Percentiles rank a stretch among this genome's conserved stretches.
phyloP scores from a whole-genome alignment of 2,888 invertebrate species.

The Mystacides longicornis region DNA sequence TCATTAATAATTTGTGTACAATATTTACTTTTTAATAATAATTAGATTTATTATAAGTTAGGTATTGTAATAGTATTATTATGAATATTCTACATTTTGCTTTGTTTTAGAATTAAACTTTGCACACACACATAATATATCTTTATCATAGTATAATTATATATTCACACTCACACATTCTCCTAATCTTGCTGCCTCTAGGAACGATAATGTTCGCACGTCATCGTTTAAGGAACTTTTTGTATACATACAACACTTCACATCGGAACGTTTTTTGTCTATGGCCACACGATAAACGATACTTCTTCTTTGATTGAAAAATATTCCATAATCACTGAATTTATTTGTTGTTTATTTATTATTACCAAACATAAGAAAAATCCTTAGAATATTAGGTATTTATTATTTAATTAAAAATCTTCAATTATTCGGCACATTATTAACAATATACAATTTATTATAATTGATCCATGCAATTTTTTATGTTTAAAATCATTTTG shows the following conservation, averaged over 20 bases:
- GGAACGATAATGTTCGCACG: slow-evolving; percentile 23
- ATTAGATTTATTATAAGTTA: not conserved
- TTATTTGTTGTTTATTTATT: not conserved
- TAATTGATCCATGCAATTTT: not conserved
- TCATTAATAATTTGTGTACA: not conserved
- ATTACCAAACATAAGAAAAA: not conserved
- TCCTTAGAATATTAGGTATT: not conserved
- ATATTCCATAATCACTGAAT: slow-evolving; percentile 1
- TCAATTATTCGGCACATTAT: not conserved
- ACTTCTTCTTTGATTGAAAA: slow-evolving; percentile 2
- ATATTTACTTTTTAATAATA: not conserved
- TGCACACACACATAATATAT: slow-evolving; percentile 10
- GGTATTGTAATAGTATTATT: not conserved
- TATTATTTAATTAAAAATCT: too few relatives aligned
- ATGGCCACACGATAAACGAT: slow-evolving; percentile 21
- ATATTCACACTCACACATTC: too few relatives aligned
- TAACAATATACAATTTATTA: not conserved
- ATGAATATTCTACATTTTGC: slow-evolving; percentile 20
- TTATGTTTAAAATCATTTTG: not conserved
- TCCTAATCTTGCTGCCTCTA: slow-evolving; percentile 14
- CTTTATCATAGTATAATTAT: not conserved
- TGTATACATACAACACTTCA: slow-evolving; percentile 14
- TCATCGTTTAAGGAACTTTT: slow-evolving; percentile 25
- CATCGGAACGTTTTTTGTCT: slow-evolving; percentile 19
- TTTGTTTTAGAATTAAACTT: slow-evolving; percentile 24